Base-by-base conservation (phyloP, 1,140 invertebrate species). In the Neodiprion fabricii region DNA sequence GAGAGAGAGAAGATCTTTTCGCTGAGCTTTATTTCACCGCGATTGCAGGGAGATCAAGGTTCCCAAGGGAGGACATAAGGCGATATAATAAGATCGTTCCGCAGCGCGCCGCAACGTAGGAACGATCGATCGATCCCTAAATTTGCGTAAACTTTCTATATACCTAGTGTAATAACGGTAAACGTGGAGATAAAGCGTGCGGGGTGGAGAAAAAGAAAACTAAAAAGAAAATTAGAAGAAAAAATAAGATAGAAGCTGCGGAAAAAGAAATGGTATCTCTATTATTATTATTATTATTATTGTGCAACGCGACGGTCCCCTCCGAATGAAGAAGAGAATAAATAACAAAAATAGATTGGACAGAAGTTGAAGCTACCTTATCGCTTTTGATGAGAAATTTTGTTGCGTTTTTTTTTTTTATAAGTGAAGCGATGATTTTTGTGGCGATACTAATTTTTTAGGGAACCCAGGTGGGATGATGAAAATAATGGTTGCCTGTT, bases 71-170 rank as follows among this genome's bases (percentile, higher is more conserved):
- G n/a, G 53, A 61, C 53, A 61, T 61, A 61, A 61, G 53, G 53
- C 53, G 53, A 61, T 61, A 61, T 61, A 40, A 40, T 40, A 61
- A 61, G 53, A 61, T 61, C 53, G 53, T 61, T 61, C n/a, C n/a
- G 53, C 53, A 12, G 28, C 28, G 28, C 28, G 5, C 28, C 28
- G 28, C 2, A 40, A 40, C 28, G 28, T 3, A 40, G 28, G 28
- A 40, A 40, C 28, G 28, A 61, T 12, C n/a, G 11, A 61, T 61
- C 53, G 53, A 61, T 61, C 53, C 53, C 53, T 61, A 9, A 61
- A 61, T 61, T 61, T 61, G 53, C 53, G 11, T 61, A 9, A 61
- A 17, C n/a, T 14, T 61, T 14, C 53, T 17, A 17, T 61, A 61
- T 17, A 40, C 53, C n/a, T 17, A 61, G 53, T 14, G 53, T 12